phyloP scores from a whole-genome alignment of 2,888 invertebrate species.

The Drosophila anomalata region DNA sequence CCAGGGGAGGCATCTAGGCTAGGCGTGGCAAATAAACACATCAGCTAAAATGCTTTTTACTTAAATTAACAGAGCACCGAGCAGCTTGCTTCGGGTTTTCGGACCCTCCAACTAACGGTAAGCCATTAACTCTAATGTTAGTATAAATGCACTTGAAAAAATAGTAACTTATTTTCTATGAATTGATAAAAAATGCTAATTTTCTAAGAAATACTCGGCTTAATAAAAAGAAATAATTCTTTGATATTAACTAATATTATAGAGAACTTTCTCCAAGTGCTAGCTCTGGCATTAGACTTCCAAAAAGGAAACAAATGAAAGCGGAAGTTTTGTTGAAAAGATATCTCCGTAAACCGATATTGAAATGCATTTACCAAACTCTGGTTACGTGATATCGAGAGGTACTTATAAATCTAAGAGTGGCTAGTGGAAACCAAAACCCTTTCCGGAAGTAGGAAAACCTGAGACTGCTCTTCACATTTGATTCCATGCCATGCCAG shows the following conservation, averaged over 20 bases:
- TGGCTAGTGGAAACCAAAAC: neutral
- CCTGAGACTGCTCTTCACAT: slow-evolving; percentile 11
- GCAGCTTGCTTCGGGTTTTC: slow-evolving; percentile 65
- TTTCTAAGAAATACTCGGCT: no score
- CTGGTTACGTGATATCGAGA: slow-evolving; percentile 1
- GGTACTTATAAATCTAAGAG: slow-evolving; percentile 13
- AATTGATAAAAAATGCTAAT: neutral
- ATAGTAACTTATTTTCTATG: neutral
- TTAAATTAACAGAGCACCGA: slow-evolving; percentile 72
- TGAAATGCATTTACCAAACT: slow-evolving; percentile 50
- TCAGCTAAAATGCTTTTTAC: slow-evolving; percentile 77
- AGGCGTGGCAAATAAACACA: slow-evolving; percentile 80
- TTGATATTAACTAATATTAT: no score
- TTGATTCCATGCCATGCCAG: slow-evolving; percentile 19
- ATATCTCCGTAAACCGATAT: slow-evolving; percentile 44
- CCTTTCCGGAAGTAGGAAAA: neutral
- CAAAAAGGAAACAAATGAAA: slow-evolving; percentile 22
- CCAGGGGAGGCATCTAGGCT: slow-evolving; percentile 6
- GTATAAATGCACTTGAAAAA: slow-evolving; percentile 4
- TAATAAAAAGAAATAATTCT: no score
- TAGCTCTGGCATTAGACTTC: neutral
- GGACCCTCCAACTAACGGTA: slow-evolving; percentile 56
- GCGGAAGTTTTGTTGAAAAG: slow-evolving; percentile 43
- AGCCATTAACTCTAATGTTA: slow-evolving; percentile 60
- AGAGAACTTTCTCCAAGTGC: neutral